Percentiles rank a stretch among this genome's conserved stretches.
Evolutionary conservation across 2,888 invertebrate species (phyloP).

Genomic region (Stictocephala bisonia): DNA sequence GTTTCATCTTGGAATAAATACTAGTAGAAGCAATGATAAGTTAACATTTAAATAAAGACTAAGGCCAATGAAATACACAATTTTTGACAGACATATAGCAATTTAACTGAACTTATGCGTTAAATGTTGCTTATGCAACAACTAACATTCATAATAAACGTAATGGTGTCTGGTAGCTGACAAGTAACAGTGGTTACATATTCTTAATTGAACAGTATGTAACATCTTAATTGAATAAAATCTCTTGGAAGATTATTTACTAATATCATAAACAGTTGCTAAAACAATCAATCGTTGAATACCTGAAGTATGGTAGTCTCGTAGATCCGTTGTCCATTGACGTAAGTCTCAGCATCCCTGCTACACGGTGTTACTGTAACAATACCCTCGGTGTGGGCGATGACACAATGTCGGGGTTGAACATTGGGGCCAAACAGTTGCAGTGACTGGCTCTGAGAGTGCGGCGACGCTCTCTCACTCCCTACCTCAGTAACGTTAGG

Average conservation of each 20-base stretch:
- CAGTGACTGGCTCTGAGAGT: conserved; percentile 67
- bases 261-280: background rate
- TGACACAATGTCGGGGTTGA: conserved; percentile 94
- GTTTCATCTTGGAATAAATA: too few species aligned
- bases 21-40: too few species aligned
- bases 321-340: conserved; percentile 91
- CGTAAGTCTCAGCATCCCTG: conserved; percentile 92
- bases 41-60: too few species aligned
- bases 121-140: too few species aligned
- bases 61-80: too few species aligned
- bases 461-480: conserved; percentile 75
- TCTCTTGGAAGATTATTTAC: background rate
- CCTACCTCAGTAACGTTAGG: conserved; percentile 77
- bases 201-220: conserved; percentile 3
- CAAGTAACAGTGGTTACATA: background rate
- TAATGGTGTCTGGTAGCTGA: too few species aligned
- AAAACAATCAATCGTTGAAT: conserved; percentile 23
- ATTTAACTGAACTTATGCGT: too few species aligned
- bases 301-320: conserved; percentile 93
- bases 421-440: conserved; percentile 91
- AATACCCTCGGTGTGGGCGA: conserved; percentile 90
- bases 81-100: too few species aligned
- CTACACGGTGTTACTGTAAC: conserved; percentile 94
- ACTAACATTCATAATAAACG: too few species aligned
- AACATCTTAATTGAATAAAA: conserved; percentile 14